phyloP scores from a whole-genome alignment of 2,888 invertebrate species.

The Gortyna flavago region DNA sequence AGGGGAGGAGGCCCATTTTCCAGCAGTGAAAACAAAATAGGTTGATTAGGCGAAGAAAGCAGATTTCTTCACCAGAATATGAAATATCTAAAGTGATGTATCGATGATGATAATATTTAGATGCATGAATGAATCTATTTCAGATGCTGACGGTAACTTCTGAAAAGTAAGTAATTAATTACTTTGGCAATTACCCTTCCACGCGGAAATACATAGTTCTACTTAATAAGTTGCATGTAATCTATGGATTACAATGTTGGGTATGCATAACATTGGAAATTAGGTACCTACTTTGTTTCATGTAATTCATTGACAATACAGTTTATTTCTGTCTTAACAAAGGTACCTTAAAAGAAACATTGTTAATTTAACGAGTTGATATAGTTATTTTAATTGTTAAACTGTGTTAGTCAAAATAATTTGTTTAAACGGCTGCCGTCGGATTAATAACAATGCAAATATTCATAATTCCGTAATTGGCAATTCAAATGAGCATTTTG shows the following conservation, averaged over 20 bases:
- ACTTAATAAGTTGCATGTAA: not conserved
- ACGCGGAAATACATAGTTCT: constrained; percentile 3
- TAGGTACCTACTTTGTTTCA: not conserved
- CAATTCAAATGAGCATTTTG: constrained; percentile 81
- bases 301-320: not conserved
- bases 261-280: not conserved
- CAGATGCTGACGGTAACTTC: not conserved
- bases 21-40: not conserved
- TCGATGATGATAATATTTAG: not conserved
- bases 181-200: not conserved
- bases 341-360: constrained; percentile 2
- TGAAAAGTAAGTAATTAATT: too few species aligned
- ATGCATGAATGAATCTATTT: not conserved
- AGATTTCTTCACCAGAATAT: not conserved
- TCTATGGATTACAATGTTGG: not conserved
- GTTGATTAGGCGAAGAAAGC: not conserved
- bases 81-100: not conserved
- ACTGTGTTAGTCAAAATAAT: constrained; percentile 27
- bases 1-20: not conserved
- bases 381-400: constrained; percentile 13
- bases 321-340: not conserved
- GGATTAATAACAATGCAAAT: constrained; percentile 76
- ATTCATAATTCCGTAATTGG: constrained; percentile 79
- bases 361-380: constrained; percentile 1
- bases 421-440: constrained; percentile 59